Base-by-base conservation (phyloP, 53 echinoderm and acorn worm genomes). In the Zoroaster sp. region DNA sequence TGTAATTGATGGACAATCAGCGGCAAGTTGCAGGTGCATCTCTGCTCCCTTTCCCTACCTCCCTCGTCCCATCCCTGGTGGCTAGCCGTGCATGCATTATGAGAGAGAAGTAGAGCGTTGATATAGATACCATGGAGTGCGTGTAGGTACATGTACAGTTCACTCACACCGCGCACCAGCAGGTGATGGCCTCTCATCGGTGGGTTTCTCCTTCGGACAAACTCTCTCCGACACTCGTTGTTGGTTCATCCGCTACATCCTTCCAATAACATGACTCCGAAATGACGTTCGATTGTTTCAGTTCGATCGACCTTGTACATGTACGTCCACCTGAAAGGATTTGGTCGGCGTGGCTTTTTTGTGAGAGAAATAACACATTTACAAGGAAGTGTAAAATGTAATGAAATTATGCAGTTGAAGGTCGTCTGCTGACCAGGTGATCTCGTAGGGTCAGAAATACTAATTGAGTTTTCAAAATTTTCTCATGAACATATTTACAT, bases 281-380 rank as follows among this genome's bases (percentile, higher is more conserved):
- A 72, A 40, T 72, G 73, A 72, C 40, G 4, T 72, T 72, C 73
- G 73, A 72, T 72, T 72, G 73, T 72, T 72, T 72, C 10, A 72
- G 73, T 72, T 72, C 33, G 41, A 72, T 72, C 35, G 41, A 72
- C 69, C 69, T 30, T 17, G 9, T n/a, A n/a, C n/a, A n/a, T n/a
- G n/a, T n/a, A 35, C 36, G 10, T 69, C 69, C 69, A 35, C 69
- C 35, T 35, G 69, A 69, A 36, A 23, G 69, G 36, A 69, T 23
- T 69, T 69, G 34, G 35, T 35, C 66, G 31, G n/a, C 31, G 28
- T 11, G 33, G 69, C 36, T 31, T 35, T 35, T 3, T 69, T 35
- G 33, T 6, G 8, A 10, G 33, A 35, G 1, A 65, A 65, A 31
- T 4, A 0, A 13, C 13, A 55, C 18, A 55, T 55, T 55, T 55